Evolutionary conservation across 2,888 invertebrate species (phyloP).

Genomic region (Cheilosia vulpina): DNA sequence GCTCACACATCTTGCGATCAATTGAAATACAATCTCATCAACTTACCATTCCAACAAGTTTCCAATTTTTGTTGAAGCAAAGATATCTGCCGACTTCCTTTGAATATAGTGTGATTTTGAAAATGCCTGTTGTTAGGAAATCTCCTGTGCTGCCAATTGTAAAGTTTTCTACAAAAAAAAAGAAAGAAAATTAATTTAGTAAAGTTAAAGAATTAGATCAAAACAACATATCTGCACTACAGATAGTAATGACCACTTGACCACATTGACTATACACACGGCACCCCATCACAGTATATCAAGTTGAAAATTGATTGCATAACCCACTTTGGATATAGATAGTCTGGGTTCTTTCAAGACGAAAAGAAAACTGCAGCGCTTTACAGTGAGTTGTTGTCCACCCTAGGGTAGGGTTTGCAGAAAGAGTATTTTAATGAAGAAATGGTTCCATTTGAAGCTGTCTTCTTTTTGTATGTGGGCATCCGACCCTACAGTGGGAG

Average conservation of each 20-base stretch:
- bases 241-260: conserved; percentile 62
- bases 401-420: too few relatives aligned
- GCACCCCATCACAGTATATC: conserved; percentile 28
- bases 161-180: conserved; percentile 79
- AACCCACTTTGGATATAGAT: conserved; percentile 54
- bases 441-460: too few relatives aligned
- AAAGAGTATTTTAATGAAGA: too few relatives aligned
- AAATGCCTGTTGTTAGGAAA: conserved; percentile 78
- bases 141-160: conserved; percentile 81
- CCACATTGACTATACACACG: conserved; percentile 66
- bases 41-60: conserved; percentile 82
- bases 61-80: conserved; percentile 80
- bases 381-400: neutral
- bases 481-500: too few relatives aligned
- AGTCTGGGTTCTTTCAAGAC: neutral
- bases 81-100: conserved; percentile 81
- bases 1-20: neutral
- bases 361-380: neutral
- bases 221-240: conserved; percentile 65
- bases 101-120: conserved; percentile 81
- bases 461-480: too few relatives aligned
- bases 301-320: conserved; percentile 34
- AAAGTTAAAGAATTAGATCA: conserved; percentile 65
- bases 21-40: neutral
- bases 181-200: conserved; percentile 14